Evolutionary conservation across 2,888 invertebrate species (phyloP), one percentile per base, ranked within the genome.

Genomic region (Drosophila neotestacea): DNA sequence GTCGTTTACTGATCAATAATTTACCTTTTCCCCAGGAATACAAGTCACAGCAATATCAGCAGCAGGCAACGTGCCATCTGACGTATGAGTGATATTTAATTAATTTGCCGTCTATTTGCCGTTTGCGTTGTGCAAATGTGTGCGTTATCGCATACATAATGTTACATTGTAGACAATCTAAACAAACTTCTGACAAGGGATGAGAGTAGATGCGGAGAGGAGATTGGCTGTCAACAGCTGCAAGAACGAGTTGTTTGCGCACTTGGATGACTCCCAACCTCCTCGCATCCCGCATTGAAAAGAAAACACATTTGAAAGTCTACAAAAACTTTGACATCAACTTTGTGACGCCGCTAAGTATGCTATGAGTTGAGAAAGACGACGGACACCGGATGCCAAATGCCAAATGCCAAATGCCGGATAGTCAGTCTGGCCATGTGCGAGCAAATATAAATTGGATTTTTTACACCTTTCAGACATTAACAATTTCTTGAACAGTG

Each of bases 81-180:
- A 68, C 82, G 70, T 71, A 73, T 77, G 82, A 79, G 75, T 79
- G 77, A 82, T 85, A 82, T 82, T 82, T 84, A 85, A 85, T 84
- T 87, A 85, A 82, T 76, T 64, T 75, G 59, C 65, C 71, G 60
- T 71, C 72, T 77, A 65, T 61, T 69, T 58, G 56, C 65, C 42
- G 58, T 60, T 54, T 63, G 73, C 38, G 56, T 38, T 48, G 59
- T 16, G 47, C 32, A 64, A 59, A 63, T 63, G 72, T 74, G 41
- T 51, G 61, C 30, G 51, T 28, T 42, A 28, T 42, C 48, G 38
- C 50, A 36, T 46, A 60, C 54, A 32, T 61, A 66, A 72, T 50
- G 39, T 46, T 48, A 56, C 58, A 47, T 30, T 47, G 39, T 38
- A 52, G 60, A 62, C 73, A 62, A 62, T 70, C 42, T 47, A 54